Percentiles rank a stretch among this genome's conserved stretches.
These are phyloP conservation scores for Chorisops tibialis DNA, from an alignment of 2,888 invertebrate genomes.

Conservation along the genomic window DNA sequence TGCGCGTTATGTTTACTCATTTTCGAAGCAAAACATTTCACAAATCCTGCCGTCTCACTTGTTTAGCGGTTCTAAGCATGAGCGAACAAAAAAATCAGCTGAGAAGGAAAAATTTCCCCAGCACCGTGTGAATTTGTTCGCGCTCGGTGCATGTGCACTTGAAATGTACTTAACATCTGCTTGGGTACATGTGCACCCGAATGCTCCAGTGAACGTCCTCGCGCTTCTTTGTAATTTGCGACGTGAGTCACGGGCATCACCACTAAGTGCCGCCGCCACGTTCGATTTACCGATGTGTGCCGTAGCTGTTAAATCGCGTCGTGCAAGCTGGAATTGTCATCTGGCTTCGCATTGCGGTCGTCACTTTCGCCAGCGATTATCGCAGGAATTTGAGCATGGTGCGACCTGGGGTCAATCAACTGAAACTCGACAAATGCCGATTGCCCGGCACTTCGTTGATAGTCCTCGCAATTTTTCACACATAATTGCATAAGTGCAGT, in stretches of 20 bases:
- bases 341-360: not conserved
- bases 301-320: too few relatives aligned
- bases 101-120: constrained; percentile 12
- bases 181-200: constrained; percentile 25
- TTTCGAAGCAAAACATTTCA: not conserved
- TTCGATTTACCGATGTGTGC: too few relatives aligned
- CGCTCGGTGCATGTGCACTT: constrained; percentile 33
- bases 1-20: too few relatives aligned
- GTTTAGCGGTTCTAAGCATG: not conserved
- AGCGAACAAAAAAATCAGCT: constrained; percentile 24
- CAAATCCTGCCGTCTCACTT: constrained; percentile 4
- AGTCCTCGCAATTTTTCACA: too few relatives aligned
- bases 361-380: not conserved
- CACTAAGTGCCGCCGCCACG: too few relatives aligned
- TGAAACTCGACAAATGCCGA: too few relatives aligned
- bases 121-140: not conserved
- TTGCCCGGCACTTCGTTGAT: too few relatives aligned
- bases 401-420: too few relatives aligned
- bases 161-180: constrained; percentile 32
- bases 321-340: too few relatives aligned
- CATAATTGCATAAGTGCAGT: too few relatives aligned
- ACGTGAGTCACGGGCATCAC: too few relatives aligned
- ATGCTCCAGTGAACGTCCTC: constrained; percentile 16
- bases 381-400: too few relatives aligned
- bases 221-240: not conserved